phyloP scores from a whole-genome alignment of 2,888 invertebrate species.

The Ischnura elegans region DNA sequence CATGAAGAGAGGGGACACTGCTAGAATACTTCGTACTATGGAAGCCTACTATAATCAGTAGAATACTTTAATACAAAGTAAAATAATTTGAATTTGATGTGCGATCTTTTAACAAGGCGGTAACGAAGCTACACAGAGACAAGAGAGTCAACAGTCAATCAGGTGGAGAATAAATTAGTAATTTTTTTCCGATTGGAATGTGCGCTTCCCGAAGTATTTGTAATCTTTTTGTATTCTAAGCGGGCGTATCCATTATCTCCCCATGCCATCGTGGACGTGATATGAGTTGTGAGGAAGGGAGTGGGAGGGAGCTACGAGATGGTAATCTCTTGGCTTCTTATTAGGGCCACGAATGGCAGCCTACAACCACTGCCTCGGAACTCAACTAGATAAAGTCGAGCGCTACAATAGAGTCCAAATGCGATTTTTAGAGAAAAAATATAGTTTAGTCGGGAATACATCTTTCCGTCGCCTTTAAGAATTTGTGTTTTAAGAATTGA shows the following conservation, averaged over 20 bases:
- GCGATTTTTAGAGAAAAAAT: no score
- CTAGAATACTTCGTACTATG: no score
- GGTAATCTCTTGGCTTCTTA: neutral
- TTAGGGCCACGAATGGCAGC: neutral
- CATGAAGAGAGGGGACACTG: no score
- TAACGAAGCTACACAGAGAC: neutral
- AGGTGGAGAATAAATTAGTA: neutral
- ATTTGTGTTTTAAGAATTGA: no score
- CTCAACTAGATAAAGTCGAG: neutral
- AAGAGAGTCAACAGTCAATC: neutral
- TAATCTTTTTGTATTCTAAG: no score
- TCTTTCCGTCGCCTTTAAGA: no score
- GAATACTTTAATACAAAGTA: neutral
- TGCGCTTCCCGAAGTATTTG: neutral
- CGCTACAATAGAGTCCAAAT: neutral
- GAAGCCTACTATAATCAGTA: neutral
- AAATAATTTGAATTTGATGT: neutral
- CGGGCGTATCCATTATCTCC: neutral
- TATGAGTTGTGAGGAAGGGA: neutral
- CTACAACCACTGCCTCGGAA: neutral
- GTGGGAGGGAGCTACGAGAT: neutral
- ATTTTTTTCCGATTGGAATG: neutral
- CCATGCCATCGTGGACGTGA: neutral
- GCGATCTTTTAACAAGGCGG: neutral
- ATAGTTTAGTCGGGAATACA: no score